phyloP scores from a whole-genome alignment of 2,888 invertebrate genomes.

The Pyralis farinalis region DNA sequence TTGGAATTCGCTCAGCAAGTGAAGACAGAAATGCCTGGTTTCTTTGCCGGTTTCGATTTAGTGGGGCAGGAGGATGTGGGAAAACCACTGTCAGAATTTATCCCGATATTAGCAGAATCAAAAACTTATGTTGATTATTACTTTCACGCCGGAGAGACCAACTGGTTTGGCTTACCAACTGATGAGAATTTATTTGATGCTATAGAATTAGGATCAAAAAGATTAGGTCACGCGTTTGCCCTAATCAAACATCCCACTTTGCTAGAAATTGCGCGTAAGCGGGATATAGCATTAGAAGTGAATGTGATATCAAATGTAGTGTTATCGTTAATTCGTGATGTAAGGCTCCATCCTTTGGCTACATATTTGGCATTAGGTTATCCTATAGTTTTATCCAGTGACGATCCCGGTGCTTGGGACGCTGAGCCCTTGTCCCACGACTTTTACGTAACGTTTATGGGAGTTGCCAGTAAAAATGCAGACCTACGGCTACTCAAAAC shows the following conservation, averaged over 20 bases:
- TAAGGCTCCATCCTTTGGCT: conserved; percentile 88
- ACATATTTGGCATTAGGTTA: conserved; percentile 83
- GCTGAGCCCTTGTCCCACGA: conserved; percentile 88
- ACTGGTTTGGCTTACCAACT: conserved; percentile 83
- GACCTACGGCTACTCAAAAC: conserved; percentile 88
- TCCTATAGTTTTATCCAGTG: conserved; percentile 88
- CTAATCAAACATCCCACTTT: conserved; percentile 86
- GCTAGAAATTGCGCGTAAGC: conserved; percentile 74
- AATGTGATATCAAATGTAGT: conserved; percentile 91
- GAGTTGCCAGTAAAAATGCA: conserved; percentile 84
- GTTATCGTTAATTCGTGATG: conserved; percentile 84
- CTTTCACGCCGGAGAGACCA: conserved; percentile 91
- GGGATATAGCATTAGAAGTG: conserved; percentile 86
- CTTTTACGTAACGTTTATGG: conserved; percentile 89
- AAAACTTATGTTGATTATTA: conserved; percentile 82
- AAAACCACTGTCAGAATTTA: conserved; percentile 80
- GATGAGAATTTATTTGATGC: conserved; percentile 91
- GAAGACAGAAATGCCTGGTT: conserved; percentile 80
- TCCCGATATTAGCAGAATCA: conserved; percentile 73
- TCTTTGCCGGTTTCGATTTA: conserved; percentile 89
- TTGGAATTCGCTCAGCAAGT: conserved; percentile 50
- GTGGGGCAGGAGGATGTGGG: conserved; percentile 91
- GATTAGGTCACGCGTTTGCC: conserved; percentile 90
- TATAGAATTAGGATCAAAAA: conserved; percentile 85
- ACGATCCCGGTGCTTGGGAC: conserved; percentile 90